Evolutionary conservation across 2,797 vertebrate genomes (phyloP), one percentile per base, ranked within the genome.

Genomic region (Corythornis leucogaster): DNA sequence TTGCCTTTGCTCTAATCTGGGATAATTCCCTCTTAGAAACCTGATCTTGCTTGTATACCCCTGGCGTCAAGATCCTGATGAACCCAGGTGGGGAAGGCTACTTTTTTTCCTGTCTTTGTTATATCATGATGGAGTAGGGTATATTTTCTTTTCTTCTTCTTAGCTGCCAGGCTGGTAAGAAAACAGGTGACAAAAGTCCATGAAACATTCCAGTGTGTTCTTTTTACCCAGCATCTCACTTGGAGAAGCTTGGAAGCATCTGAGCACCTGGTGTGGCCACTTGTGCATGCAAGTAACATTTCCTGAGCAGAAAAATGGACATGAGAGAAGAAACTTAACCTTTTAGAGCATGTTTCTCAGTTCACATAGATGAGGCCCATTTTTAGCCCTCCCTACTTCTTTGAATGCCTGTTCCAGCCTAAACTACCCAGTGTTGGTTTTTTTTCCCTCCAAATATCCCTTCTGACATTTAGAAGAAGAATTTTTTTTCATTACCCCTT

Each of bases 1-100:
- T 25, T 31, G 91, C 89, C 68, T 93, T 66, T 22, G 1, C 57
- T 80, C 77, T 95, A 94, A 97, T 91, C 94, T 69, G 77, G 71
- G 68, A 80, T 96, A 97, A 96, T 88, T 94, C 95, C 86, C 77
- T 79, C 24, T 91, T 26, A 69, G 95, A 93, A 96, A 97, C 30
- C 31, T 1, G 92, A 96, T 85, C 81, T 4, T 38, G 53, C 28
- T 80, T 51, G 12, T 15, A 35, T 31, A 79, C 8, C 64, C 78
- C 67, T 15, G 74, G 76, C 11, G 6, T 35, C 24, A 10, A 66
- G 84, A 79, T 22, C 75, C 57, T 13, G 77, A 51, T 35, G 61
- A 71, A 54, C 33, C 85, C 87, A 95, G 77, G 79, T 94, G 88
- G 71, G 24, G 45, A 90, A 79, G 38, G 57, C 21, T 45, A 33